A percentile compares a stretch with the other conserved stretches of the same genome.
Evolutionary conservation across 2,888 invertebrate species (phyloP).

Genomic region (Sarcophaga variegata): DNA sequence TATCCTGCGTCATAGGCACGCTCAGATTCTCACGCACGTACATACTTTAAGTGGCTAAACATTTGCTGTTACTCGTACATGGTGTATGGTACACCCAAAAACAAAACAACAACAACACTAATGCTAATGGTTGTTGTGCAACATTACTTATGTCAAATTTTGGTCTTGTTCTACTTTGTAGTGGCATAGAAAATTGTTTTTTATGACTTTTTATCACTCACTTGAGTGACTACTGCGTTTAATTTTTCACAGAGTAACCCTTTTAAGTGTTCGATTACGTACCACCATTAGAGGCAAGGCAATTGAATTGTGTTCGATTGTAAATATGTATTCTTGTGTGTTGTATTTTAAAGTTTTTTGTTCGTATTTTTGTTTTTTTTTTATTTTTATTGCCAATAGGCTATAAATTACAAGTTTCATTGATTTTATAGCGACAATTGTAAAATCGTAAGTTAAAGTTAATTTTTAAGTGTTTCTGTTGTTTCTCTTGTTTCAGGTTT

Average conservation of each 20-base stretch:
- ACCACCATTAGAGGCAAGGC: constrained; percentile 35
- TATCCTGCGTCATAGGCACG: neutral
- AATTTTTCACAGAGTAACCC: constrained; percentile 57
- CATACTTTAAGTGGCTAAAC: neutral
- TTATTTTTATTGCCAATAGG: constrained; percentile 72
- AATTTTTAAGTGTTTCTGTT: constrained; percentile 60
- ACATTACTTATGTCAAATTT: constrained; percentile 77
- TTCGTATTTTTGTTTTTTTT: constrained; percentile 7
- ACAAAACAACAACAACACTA: too few species aligned
- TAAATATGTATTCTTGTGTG: constrained; percentile 24
- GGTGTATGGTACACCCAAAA: neutral
- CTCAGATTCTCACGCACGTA: neutral
- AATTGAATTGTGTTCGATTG: constrained; percentile 28
- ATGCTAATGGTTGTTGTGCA: constrained; percentile 35
- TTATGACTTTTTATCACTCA: constrained; percentile 73
- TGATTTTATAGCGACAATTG: constrained; percentile 64
- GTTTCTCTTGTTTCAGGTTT: neutral
- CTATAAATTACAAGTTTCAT: constrained; percentile 77
- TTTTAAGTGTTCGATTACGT: constrained; percentile 55
- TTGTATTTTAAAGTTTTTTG: constrained; percentile 7
- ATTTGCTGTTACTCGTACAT: neutral
- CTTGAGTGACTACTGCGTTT: constrained; percentile 32
- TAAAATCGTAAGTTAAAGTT: constrained; percentile 62
- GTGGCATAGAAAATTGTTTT: constrained; percentile 81
- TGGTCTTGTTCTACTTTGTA: constrained; percentile 80